Base-by-base conservation (phyloP, 2,888 invertebrate genomes). In the Lymantria dispar region DNA sequence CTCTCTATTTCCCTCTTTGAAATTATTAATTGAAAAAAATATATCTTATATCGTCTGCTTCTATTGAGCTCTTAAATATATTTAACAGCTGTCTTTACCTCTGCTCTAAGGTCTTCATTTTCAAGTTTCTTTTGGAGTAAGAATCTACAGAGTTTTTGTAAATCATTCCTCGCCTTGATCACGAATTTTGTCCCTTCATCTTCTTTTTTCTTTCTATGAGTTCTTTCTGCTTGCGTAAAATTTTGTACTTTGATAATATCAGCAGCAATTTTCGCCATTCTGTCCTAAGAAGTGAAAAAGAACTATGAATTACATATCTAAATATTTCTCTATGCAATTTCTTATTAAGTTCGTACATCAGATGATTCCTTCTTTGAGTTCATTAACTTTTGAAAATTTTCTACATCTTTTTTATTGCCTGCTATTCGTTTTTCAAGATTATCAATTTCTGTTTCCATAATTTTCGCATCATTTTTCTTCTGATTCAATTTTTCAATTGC, bases 91-190 rank as follows among this genome's bases (percentile, higher is more conserved):
- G 5, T 22, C 22, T 39, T 48, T 45, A 84, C 90, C 83, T 88
- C 86, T 31, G 84, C 78, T 50, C 50, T 62, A 36, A 86, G 56
- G 56, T 88, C 83, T 67, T 87, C 87, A 40, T 83, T 83, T 60
- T 87, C 82, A 10, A 91, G 65, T 70, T 77, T 87, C 62, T 84
- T 88, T 56, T 82, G 73, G 11, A 90, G 48, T 13, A 89, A 58
- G 12, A 74, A 54, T 54, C 74, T 82, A 50, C 78, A 83, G n/a
- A 86, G 71, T 54, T 81, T 83, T 43, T 83, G 78, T 36, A 90
- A 60, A 30, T 88, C 86, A 1, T 77, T 76, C 55, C 90, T 80
- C 1, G 84, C 83, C 43, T 85, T 84, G 58, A 78, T 83, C 1
- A 90, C 66, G 43, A 68, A 78, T 11, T 55, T 55, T 1, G 50